Conservation (phyloP, 1,140 invertebrate genomes). For the Zaprionus inermis region DNA sequence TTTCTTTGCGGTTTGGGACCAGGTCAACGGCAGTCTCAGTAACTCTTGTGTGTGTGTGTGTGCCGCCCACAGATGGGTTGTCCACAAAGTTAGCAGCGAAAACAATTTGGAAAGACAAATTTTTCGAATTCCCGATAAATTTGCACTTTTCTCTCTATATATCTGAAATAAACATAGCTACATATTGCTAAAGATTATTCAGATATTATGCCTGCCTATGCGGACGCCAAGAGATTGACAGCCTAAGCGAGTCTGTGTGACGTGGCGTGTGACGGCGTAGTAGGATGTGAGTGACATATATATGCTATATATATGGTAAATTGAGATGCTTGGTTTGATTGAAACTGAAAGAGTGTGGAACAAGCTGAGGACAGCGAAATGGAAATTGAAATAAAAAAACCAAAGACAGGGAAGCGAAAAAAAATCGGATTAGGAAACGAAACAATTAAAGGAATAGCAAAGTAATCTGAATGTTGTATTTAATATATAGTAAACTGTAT, state of each 20-base stretch:
- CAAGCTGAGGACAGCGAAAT: neutral
- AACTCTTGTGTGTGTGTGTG: conserved; percentile 3
- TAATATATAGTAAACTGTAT: too few relatives aligned
- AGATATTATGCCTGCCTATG: neutral
- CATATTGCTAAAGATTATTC: neutral
- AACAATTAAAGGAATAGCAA: neutral
- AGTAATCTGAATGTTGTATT: too few relatives aligned
- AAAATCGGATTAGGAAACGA: too few relatives aligned
- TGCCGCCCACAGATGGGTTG: conserved; percentile 37
- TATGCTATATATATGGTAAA: neutral
- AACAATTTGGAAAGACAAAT: conserved; percentile 29
- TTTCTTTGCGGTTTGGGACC: conserved; percentile 13
- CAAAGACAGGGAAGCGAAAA: neutral
- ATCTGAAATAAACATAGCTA: neutral
- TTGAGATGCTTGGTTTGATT: conserved; percentile 4
- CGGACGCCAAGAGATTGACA: neutral
- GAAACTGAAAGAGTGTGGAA: neutral
- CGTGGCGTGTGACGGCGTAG: neutral
- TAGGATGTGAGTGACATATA: neutral
- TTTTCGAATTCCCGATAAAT: conserved; percentile 9
- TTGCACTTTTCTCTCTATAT: neutral
- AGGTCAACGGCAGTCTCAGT: conserved; percentile 34
- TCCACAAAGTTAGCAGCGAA: conserved; percentile 29
- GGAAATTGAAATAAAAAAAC: neutral
- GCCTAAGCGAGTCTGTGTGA: neutral